These are phyloP conservation scores for Agrotis exclamationis DNA, from an alignment of 2,888 invertebrate species.

Conservation along the genomic window DNA sequence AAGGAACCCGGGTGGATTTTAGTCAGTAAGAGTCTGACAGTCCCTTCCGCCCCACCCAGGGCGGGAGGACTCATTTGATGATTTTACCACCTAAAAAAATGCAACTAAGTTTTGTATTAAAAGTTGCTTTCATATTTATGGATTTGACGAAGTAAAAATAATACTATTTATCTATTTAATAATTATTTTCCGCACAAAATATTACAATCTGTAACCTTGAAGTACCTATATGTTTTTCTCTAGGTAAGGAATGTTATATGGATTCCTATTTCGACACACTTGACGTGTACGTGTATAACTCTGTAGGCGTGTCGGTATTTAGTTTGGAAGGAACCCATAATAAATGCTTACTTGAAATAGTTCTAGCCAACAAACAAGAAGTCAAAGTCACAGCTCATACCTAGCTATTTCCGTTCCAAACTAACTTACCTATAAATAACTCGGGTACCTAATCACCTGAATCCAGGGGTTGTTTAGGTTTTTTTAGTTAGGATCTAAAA, in stretches of 20 bases:
- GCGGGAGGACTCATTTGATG: too few relatives aligned
- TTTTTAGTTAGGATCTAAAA: too few relatives aligned
- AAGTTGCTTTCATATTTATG: too few relatives aligned
- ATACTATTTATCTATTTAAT: too few relatives aligned
- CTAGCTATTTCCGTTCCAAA: slow-evolving; percentile 1
- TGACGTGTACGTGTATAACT: neutral
- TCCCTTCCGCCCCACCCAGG: too few relatives aligned
- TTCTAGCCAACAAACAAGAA: slow-evolving; percentile 11
- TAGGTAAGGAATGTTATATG: slow-evolving; percentile 19
- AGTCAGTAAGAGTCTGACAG: too few relatives aligned
- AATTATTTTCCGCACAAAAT: neutral
- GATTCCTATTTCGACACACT: slow-evolving; percentile 28
- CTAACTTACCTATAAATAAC: neutral
- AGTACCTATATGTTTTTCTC: slow-evolving; percentile 4
- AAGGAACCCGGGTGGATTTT: too few relatives aligned
- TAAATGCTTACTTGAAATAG: neutral
- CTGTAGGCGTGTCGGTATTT: neutral
- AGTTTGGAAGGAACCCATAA: slow-evolving; percentile 34
- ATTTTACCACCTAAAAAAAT: too few relatives aligned
- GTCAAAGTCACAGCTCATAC: neutral
- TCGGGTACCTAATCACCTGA: neutral
- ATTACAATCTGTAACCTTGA: slow-evolving; percentile 6
- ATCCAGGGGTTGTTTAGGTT: neutral
- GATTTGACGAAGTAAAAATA: slow-evolving; percentile 4
- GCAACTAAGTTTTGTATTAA: too few relatives aligned